phyloP scores from a whole-genome alignment of 1,140 invertebrate species.

The Trigoniulus corallinus region DNA sequence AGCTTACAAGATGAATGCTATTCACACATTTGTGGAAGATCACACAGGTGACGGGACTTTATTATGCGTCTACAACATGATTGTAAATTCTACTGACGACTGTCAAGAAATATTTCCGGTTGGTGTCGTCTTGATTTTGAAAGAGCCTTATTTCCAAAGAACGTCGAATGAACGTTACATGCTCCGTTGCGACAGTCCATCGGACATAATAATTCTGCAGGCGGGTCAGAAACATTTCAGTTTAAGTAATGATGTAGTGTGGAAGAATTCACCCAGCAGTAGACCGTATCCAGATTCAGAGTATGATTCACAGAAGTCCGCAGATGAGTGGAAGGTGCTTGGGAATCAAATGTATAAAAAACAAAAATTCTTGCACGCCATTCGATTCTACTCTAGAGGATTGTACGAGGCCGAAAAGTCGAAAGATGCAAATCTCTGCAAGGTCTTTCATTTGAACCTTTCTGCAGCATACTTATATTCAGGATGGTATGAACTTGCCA shows the following conservation, averaged over 20 bases:
- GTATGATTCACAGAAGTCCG: not conserved
- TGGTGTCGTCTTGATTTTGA: not conserved
- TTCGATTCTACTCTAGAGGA: not conserved
- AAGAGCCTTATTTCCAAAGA: not conserved
- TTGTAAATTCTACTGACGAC: not conserved
- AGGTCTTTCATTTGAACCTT: not conserved
- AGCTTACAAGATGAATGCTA: not conserved
- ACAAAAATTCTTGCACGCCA: not conserved
- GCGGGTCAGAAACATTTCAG: not conserved
- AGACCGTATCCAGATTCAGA: not conserved
- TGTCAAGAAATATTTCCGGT: not conserved
- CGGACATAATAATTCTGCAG: not conserved
- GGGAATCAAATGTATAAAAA: not conserved
- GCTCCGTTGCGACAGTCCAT: not conserved
- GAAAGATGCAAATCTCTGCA: not conserved
- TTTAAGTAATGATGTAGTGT: not conserved
- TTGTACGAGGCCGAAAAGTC: no score
- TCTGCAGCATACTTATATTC: not conserved
- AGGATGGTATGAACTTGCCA: not conserved
- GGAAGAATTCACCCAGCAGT: not conserved
- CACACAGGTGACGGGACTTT: not conserved
- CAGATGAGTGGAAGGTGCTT: not conserved
- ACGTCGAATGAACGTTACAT: not conserved
- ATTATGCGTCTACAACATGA: not conserved
- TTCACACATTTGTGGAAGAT: not conserved